Percentiles rank a stretch among this genome's conserved stretches.
phyloP scores from a whole-genome alignment of 2,113 vertebrate genomes.

The Rhinolophus ferrumequinum region DNA sequence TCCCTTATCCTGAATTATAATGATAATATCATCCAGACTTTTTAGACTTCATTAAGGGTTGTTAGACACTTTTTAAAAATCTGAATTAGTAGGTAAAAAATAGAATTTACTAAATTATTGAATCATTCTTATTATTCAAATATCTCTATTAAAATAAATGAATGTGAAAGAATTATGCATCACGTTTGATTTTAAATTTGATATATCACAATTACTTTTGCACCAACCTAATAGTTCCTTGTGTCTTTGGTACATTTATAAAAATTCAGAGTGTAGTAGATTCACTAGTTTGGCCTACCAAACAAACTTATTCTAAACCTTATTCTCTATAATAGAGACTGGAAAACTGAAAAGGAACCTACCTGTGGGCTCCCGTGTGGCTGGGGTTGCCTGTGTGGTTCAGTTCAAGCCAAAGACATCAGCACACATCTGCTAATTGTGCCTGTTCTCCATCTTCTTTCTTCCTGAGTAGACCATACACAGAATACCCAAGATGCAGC shows the following conservation, averaged over 20 bases:
- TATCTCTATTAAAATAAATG: constrained; percentile 2
- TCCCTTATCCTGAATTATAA: background rate
- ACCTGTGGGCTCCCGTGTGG: background rate
- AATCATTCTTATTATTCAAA: background rate
- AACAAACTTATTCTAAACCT: background rate
- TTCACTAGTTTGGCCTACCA: background rate
- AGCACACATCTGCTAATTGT: background rate
- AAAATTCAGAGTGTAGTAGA: background rate
- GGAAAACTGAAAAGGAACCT: background rate
- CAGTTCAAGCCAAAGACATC: background rate
- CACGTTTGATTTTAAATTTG: background rate
- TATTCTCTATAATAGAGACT: background rate
- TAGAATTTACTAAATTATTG: background rate
- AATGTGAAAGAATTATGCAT: background rate
- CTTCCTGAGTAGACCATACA: background rate
- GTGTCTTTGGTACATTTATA: background rate
- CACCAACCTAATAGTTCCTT: background rate
- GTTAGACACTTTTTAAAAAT: background rate
- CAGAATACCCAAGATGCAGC: background rate
- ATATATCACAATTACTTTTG: too few species aligned
- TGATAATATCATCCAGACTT: background rate
- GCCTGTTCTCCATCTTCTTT: background rate
- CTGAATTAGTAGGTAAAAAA: background rate
- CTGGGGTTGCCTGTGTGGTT: background rate
- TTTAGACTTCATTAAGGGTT: background rate